Evolutionary conservation across 2,888 invertebrate species (phyloP).

Genomic region (Drosophila anceps): DNA sequence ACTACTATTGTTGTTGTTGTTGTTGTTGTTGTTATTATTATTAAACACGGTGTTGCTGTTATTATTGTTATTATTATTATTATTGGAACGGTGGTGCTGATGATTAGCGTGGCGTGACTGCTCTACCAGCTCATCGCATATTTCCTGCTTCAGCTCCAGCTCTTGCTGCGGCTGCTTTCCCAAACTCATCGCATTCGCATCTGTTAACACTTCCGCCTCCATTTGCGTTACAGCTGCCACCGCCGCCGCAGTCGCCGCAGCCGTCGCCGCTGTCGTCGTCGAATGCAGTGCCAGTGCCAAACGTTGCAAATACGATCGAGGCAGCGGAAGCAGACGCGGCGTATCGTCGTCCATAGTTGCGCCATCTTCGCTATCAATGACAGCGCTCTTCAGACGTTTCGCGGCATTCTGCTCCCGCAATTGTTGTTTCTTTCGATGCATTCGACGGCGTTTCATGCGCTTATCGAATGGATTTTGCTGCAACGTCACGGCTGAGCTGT

Average conservation of each 20-base stretch:
- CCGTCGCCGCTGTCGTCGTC: slow-evolving; percentile 8
- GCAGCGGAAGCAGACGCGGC: slow-evolving; percentile 58
- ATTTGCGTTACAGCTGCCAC: neutral
- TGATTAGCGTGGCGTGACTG: slow-evolving; percentile 69
- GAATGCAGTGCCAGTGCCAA: slow-evolving; percentile 73
- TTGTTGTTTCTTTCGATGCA: slow-evolving; percentile 63
- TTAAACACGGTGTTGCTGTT: slow-evolving; percentile 77
- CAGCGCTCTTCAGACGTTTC: slow-evolving; percentile 67
- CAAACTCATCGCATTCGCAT: neutral
- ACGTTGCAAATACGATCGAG: slow-evolving; percentile 71
- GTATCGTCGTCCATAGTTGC: slow-evolving; percentile 12
- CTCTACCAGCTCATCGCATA: slow-evolving; percentile 54
- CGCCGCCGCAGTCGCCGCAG: neutral
- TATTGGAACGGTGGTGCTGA: slow-evolving; percentile 78
- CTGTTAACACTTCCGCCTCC: neutral
- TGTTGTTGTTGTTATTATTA: slow-evolving; percentile 49
- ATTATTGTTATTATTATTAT: slow-evolving; percentile 58
- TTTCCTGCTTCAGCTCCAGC: slow-evolving; percentile 56
- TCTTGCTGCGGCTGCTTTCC: slow-evolving; percentile 45
- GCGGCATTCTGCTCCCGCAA: slow-evolving; percentile 64
- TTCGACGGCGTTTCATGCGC: slow-evolving; percentile 65
- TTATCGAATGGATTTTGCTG: slow-evolving; percentile 52
- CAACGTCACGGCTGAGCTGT: slow-evolving; percentile 77
- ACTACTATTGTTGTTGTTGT: slow-evolving; percentile 44
- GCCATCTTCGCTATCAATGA: slow-evolving; percentile 24